These are phyloP conservation scores for Chaitophorus viminalis DNA, from an alignment of 2,888 invertebrate genomes.

Conservation along the genomic window DNA sequence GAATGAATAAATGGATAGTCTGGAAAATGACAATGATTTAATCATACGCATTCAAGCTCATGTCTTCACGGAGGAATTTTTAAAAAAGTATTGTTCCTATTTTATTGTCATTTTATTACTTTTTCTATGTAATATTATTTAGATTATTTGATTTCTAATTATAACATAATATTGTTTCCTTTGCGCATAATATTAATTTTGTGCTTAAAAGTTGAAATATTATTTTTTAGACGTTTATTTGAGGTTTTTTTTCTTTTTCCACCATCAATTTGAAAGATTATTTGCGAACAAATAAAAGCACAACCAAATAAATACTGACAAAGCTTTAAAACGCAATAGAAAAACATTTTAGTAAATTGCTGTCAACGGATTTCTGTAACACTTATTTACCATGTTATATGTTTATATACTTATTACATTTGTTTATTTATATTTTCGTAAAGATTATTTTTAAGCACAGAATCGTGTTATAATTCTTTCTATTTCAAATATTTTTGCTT, in stretches of 20 bases:
- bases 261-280: constrained; percentile 14
- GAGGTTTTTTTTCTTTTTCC: background rate
- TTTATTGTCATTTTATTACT: too few relatives aligned
- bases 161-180: background rate
- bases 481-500: background rate
- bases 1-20: too few relatives aligned
- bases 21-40: too few relatives aligned
- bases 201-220: background rate
- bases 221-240: background rate
- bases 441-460: background rate
- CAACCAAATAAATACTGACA: constrained; percentile 16
- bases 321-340: constrained; percentile 15
- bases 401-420: background rate
- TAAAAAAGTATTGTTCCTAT: too few relatives aligned
- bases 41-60: too few relatives aligned
- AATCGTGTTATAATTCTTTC: background rate
- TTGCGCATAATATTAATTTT: background rate
- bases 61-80: too few relatives aligned
- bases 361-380: constrained; percentile 14
- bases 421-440: background rate
- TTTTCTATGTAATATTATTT: too few relatives aligned
- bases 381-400: constrained; percentile 14
- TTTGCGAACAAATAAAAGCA: constrained; percentile 19
- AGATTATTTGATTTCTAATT: background rate
- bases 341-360: constrained; percentile 36